Evolutionary conservation across 2,113 vertebrate species (phyloP), one percentile per base, ranked within the genome.

Genomic region (Bettongia penicillata): DNA sequence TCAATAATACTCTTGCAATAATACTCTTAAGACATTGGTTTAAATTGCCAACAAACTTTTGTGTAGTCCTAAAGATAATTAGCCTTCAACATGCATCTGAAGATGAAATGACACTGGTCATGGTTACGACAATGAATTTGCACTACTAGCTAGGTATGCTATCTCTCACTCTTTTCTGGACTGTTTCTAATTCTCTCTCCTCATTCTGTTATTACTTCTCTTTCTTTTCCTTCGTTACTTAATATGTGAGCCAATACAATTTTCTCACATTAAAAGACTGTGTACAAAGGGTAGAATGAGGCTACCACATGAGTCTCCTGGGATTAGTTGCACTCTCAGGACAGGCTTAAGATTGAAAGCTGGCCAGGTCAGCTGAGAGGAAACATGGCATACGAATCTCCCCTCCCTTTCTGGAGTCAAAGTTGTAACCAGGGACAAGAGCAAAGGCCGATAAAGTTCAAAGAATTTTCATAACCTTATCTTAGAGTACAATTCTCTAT

Each of bases 221-320:
- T 91, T 5, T 68, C 23, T 91, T 3, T 28, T 0, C 5, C 11
- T 11, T 51, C 14, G 89, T 28, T 48, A 37, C 25, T 91, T 51
- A 43, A 90, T 4, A 92, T 1, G 48, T 52, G 16, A 10, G 5
- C 6, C 24, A 92, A 51, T 22, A 23, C 5, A 92, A 51, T 55
- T 93, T 92, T 90, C 43, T 68, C 2, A 47, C 51, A 16, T 84
- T 90, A 95, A 92, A 92, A 92, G 57, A 61, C 91, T 89, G 31
- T 3, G 24, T 49, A 93, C 57, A 61, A 0, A 14, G 53, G 37
- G 19, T n/a, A 91, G 2, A 94, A 51, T n/a, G 50, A 93, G 89
- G 22, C 53, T 25, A 68, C 22, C 31, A 1, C 43, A 49, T 61
- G 49, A 89, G 52, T 53, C 8, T 92, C 11, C 11, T 77, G 43